phyloP scores from a whole-genome alignment of 2,797 vertebrate species.

The Aselliscus stoliczkanus region DNA sequence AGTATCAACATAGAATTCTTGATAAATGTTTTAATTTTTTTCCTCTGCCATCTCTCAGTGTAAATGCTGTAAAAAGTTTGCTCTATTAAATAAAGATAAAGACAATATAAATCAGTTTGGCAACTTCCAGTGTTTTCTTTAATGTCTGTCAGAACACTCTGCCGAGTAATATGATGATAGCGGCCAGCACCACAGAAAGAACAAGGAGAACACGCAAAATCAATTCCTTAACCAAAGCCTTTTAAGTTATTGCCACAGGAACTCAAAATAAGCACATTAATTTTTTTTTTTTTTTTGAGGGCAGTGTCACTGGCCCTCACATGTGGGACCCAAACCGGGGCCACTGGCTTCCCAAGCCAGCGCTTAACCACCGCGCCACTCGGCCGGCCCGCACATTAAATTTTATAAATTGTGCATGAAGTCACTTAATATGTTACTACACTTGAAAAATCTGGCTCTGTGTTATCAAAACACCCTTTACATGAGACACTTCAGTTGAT shows the following conservation, averaged over 20 bases:
- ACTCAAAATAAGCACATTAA: conserved; percentile 43
- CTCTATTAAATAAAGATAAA: background rate
- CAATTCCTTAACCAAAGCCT: background rate
- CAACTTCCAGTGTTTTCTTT: background rate
- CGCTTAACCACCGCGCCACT: too few relatives aligned
- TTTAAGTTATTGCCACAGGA: background rate
- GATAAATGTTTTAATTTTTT: background rate
- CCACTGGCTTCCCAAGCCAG: too few relatives aligned
- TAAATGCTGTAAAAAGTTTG: background rate
- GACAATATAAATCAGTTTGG: background rate
- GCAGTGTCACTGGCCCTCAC: too few relatives aligned
- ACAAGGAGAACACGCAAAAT: background rate
- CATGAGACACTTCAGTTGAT: background rate
- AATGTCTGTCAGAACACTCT: background rate
- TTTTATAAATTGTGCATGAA: conserved; percentile 50
- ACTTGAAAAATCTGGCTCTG: conserved; percentile 30
- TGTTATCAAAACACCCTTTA: background rate
- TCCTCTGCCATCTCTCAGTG: background rate
- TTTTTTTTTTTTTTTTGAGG: too few relatives aligned
- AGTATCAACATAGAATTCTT: background rate
- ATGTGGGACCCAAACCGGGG: too few relatives aligned
- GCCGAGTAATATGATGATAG: background rate
- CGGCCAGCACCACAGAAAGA: background rate
- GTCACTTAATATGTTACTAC: conserved; percentile 40
- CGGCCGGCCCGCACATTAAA: conserved; percentile 10